Percentiles rank a stretch among this genome's conserved stretches.
Conservation (phyloP, 2,888 invertebrate genomes). For the Camptogramma bilineatum region DNA sequence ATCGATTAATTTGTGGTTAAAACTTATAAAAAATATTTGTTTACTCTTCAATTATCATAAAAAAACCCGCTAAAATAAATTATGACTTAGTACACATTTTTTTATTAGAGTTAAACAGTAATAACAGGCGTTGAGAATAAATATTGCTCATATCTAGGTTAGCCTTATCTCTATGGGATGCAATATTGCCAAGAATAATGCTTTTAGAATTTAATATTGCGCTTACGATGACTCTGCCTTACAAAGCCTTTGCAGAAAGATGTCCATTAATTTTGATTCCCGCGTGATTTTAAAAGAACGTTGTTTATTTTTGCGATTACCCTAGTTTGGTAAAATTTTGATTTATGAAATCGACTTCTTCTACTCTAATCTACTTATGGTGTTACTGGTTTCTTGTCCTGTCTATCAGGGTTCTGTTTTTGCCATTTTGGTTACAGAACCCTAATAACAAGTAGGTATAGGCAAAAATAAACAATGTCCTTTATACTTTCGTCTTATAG, state of each 20-base stretch:
- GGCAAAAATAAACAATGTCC: no score
- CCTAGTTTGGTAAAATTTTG: background rate
- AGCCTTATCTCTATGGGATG: constrained; percentile 9
- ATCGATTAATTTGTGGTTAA: no score
- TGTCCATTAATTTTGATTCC: constrained; percentile 16
- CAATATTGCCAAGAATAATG: constrained; percentile 19
- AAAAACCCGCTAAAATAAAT: background rate
- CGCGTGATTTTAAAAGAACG: constrained; percentile 3
- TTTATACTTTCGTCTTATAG: no score
- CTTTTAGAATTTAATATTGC: constrained; percentile 25
- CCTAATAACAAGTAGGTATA: no score
- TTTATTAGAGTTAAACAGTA: background rate
- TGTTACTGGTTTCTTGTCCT: no score
- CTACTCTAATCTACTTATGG: background rate
- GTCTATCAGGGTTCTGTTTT: no score
- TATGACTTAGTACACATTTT: background rate
- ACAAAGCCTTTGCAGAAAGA: constrained; percentile 14
- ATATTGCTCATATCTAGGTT: background rate
- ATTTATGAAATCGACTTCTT: background rate
- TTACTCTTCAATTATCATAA: background rate
- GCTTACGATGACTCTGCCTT: constrained; percentile 16
- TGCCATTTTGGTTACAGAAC: no score
- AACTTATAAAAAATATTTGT: no score
- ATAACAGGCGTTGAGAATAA: background rate
- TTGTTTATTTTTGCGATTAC: constrained; percentile 10